A percentile compares a stretch with the other conserved stretches of the same genome.
Evolutionary conservation across 64 coral and sea anemone genomes (phyloP).

Genomic region (Orbicella faveolata): DNA sequence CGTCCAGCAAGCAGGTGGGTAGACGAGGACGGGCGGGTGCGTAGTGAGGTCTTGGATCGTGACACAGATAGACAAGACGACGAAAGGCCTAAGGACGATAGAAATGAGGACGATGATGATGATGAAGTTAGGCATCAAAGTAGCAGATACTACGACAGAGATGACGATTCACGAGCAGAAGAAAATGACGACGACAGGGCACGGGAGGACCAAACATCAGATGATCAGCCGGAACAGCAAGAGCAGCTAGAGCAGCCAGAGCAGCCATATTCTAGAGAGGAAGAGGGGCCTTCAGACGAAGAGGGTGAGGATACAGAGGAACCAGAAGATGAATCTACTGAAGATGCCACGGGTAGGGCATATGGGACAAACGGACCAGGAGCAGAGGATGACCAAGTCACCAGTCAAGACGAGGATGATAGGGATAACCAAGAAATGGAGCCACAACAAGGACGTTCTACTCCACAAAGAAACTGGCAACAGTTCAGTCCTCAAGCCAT

Average conservation of each 20-base stretch:
- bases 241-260: background rate
- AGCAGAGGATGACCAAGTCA: background rate
- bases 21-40: conserved; percentile 54
- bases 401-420: background rate
- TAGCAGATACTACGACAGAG: conserved; percentile 28
- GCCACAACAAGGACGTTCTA: background rate
- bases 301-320: background rate
- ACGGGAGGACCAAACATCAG: background rate
- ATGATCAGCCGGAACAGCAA: background rate
- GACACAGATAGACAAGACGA: conserved; percentile 25
- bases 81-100: conserved; percentile 28
- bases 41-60: conserved; percentile 73
- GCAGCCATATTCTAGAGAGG: conserved; percentile 3
- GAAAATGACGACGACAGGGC: conserved; percentile 13
- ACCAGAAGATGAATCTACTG: background rate
- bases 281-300: conserved; percentile 2
- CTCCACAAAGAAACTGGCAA: background rate
- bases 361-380: background rate
- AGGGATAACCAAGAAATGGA: background rate
- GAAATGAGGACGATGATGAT: conserved; percentile 20
- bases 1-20: conserved; percentile 37
- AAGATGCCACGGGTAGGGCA: background rate
- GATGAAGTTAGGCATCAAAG: conserved; percentile 30
- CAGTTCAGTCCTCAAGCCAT: conserved; percentile 1
- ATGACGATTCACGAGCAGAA: conserved; percentile 10